Base-by-base conservation (phyloP, 1,140 invertebrate genomes). In the Dreissena polymorpha region DNA sequence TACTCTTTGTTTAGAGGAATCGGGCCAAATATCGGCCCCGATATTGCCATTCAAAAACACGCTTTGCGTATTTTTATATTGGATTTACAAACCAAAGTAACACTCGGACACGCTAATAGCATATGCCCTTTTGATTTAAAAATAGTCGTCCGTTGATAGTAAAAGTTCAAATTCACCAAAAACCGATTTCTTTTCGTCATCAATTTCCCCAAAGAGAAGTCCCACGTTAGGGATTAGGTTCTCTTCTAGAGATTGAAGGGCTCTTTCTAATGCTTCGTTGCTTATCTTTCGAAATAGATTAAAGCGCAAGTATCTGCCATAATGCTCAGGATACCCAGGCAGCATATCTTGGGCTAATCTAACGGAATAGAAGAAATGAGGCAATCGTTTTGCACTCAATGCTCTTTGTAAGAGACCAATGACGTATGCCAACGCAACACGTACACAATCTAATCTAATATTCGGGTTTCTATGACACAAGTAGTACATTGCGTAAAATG, bases 401-500 rank as follows among this genome's bases (percentile, higher is more conserved):
- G 57, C 57, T 18, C 16, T 60, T 18, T 23, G 57, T 60, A 60
- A 23, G 16, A 60, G 16, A 23, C 21, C 57, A 60, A 60, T n/a
- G 57, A 60, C 2, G 21, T 60, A 60, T 18, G 10, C 2, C 12
- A 60, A 23, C 2, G 57, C 57, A 18, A 6, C 2, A n/a, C 2
- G 12, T n/a, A 60, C 57, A 60, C 57, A 3, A 6, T 60, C 57
- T 60, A 60, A 6, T 60, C 21, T 60, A 12, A 60, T 5, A 60
- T 60, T 60, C 57, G 57, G 57, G 57, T 60, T 2, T 60, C 10
- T 12, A 23, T 60, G 12, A 23, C 57, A 60, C 16, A 60, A 23
- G 21, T 60, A 60, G 57, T 60, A n/a, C 57, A 60, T 18, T 2
- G 21, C 16, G 21, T 60, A 60, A 23, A 60, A 79, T 39, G 77